Evolutionary conservation across 2,888 invertebrate genomes (phyloP).

Genomic region (Aromia moschata): DNA sequence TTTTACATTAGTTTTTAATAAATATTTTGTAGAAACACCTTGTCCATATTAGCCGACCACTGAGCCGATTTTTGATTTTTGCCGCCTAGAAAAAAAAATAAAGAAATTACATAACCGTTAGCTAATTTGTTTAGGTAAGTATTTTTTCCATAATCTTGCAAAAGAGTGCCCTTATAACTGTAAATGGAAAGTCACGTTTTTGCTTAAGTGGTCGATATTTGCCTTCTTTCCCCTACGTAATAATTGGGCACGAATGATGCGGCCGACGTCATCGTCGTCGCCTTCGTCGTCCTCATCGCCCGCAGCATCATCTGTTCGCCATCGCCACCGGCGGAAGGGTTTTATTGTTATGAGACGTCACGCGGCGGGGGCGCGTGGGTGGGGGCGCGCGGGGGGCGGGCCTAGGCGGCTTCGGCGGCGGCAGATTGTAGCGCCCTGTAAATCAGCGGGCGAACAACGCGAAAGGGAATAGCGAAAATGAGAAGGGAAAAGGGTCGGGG

Average conservation of each 20-base stretch:
- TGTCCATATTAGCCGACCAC: no score
- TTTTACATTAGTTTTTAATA: no score
- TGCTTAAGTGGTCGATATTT: no score
- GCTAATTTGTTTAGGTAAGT: no score
- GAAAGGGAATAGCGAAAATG: conserved; percentile 49
- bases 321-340: conserved; percentile 26
- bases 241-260: neutral
- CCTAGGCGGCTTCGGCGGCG: conserved; percentile 43
- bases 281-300: neutral
- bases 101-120: no score
- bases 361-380: conserved; percentile 20
- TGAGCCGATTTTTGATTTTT: no score
- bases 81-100: no score
- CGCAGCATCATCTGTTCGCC: neutral
- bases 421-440: conserved; percentile 46
- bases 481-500: conserved; percentile 50
- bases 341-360: conserved; percentile 34
- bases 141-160: no score
- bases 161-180: no score
- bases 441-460: conserved; percentile 48
- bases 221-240: no score
- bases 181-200: no score
- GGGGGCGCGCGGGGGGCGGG: conserved; percentile 45
- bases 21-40: no score
- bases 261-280: neutral